Conservation (phyloP, 2,113 vertebrate genomes). For the Otis tarda region DNA sequence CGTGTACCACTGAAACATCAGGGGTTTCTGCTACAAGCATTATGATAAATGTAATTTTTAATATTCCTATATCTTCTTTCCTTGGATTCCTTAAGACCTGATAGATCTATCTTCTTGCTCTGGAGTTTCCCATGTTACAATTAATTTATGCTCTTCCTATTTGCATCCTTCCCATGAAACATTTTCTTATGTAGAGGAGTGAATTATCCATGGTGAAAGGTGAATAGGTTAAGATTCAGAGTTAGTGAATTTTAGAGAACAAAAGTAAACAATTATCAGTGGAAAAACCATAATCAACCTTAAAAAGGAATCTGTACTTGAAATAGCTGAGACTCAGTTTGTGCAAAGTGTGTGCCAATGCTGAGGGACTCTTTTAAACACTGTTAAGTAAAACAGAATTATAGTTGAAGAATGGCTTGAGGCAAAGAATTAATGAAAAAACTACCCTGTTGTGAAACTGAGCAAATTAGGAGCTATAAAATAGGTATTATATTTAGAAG, state of each 20-base stretch:
- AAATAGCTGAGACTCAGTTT: constrained; percentile 16
- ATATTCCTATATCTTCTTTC: not conserved
- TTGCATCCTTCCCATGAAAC: not conserved
- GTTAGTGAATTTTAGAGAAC: not conserved
- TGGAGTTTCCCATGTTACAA: not conserved
- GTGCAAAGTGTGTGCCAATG: not conserved
- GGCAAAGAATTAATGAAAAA: constrained; percentile 72
- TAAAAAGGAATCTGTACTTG: not conserved
- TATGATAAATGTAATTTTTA: not conserved
- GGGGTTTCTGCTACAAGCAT: not conserved
- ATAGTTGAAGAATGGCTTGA: constrained; percentile 57
- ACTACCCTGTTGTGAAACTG: constrained; percentile 46
- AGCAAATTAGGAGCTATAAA: constrained; percentile 69
- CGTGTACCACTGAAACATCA: not conserved
- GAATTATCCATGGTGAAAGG: not conserved
- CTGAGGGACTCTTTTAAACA: constrained; percentile 48
- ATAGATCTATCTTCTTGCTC: not conserved
- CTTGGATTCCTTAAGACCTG: not conserved
- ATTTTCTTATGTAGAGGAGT: not conserved
- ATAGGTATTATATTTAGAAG: constrained; percentile 65
- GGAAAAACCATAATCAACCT: not conserved
- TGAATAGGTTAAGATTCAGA: not conserved
- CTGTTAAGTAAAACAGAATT: constrained; percentile 65
- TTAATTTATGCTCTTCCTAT: not conserved
- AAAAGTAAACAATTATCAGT: not conserved